Evolutionary conservation across 2,113 vertebrate species (phyloP), one percentile per base, ranked within the genome.

Genomic region (Odocoileus hemionus): DNA sequence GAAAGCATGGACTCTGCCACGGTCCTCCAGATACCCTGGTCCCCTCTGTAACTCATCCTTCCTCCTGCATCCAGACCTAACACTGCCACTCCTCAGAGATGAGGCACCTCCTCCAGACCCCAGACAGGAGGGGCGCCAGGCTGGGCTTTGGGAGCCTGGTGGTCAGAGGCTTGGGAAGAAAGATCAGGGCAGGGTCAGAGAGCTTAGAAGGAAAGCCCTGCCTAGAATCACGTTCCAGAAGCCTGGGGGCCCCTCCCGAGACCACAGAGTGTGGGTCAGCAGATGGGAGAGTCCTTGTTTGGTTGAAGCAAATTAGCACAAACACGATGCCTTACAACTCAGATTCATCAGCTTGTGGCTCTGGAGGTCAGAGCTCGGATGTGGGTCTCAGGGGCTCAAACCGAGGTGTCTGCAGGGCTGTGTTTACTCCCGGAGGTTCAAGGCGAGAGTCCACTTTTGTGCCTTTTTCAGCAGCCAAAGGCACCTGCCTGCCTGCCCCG

Each of bases 381-480:
- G 0, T 4, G 1, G 52, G 26, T 28, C 50, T 21, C 8, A 3
- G 4, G n/a, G 36, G 26, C n/a, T 55, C 9, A 28, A 9, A 39
- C 2, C 6, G 17, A 43, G 70, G 36, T 6, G 50, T 17, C 54
- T 28, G 54, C 39, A 61, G 84, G 54, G 70, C 70, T 45, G 13
- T 1, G 11, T 4, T 58, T 8, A 9, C 16, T 9, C 33, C 15
- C 11, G 39, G 16, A 36, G 9, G 4, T 23, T 7, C 33, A 4
- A 5, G 47, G 47, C 33, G 21, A 47, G 33, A 52, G 3, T 52
- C 25, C 6, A 9, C 1, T 28, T 10, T 15, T 1, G 7, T 1
- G 67, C 7, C 36, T 33, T 57, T 54, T 12, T 16, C 50, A 50
- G 47, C 47, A 50, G 47, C 47, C 47, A 13, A 50, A 50, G 47